Percentiles rank a stretch among this genome's conserved stretches.
These are phyloP conservation scores for Andricus curvator DNA, from an alignment of 2,888 invertebrate species.

Conservation along the genomic window DNA sequence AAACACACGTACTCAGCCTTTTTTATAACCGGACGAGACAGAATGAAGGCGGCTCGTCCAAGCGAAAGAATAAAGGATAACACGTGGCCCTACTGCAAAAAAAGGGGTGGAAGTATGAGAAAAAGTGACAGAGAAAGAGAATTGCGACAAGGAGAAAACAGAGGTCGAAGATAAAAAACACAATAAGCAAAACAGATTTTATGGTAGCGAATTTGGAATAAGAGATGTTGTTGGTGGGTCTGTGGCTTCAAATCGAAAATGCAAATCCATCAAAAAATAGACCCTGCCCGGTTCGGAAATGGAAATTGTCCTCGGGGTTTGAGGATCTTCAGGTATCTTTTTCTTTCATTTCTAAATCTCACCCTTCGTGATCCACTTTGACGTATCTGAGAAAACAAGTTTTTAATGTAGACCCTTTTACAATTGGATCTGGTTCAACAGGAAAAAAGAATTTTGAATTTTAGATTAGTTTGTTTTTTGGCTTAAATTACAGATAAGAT, in stretches of 20 bases:
- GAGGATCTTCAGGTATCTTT: neutral
- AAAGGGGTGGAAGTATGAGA: slow-evolving; percentile 6
- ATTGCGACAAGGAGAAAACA: slow-evolving; percentile 35
- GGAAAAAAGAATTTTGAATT: neutral
- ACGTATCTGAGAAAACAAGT: neutral
- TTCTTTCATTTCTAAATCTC: neutral
- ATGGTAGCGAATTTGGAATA: slow-evolving; percentile 54
- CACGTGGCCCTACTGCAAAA: slow-evolving; percentile 34
- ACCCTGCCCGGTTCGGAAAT: slow-evolving; percentile 1
- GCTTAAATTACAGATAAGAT: no score
- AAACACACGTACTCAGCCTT: slow-evolving; percentile 70
- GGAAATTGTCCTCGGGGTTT: neutral
- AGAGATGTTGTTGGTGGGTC: slow-evolving; percentile 48
- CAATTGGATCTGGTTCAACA: neutral
- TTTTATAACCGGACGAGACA: slow-evolving; percentile 51
- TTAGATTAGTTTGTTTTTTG: no score
- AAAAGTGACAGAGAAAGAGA: neutral
- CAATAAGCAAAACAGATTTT: neutral
- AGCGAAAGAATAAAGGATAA: slow-evolving; percentile 38
- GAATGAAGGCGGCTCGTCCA: slow-evolving; percentile 27
- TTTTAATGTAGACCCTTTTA: neutral
- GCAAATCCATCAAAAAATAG: slow-evolving; percentile 53
- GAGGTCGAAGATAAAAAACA: neutral
- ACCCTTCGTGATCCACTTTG: neutral
- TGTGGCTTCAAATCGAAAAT: slow-evolving; percentile 43